Conservation (phyloP, 2,888 invertebrate species). For the Poecilobothrus nobilitatus region DNA sequence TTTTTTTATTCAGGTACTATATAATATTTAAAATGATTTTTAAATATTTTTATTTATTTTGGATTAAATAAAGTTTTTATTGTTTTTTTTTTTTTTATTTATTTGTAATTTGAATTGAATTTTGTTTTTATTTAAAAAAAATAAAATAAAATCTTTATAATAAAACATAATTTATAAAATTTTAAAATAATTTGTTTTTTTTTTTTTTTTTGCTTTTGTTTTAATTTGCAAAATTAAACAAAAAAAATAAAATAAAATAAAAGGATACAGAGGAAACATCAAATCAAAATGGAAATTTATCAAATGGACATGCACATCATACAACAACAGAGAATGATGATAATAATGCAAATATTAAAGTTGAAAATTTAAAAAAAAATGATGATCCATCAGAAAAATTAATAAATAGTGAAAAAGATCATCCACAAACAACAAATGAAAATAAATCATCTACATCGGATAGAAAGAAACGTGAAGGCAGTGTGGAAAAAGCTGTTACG, state of each 20-base stretch:
- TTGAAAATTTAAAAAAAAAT: conserved; percentile 16
- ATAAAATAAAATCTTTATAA: conserved; percentile 23
- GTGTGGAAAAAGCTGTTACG: conserved; percentile 39
- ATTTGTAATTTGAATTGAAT: too few relatives aligned
- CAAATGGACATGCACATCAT: conserved; percentile 38
- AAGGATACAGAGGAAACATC: conserved; percentile 37
- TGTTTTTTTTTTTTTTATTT: too few relatives aligned
- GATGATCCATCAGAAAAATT: conserved; percentile 14
- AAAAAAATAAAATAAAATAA: too few relatives aligned
- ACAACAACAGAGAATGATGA: conserved; percentile 25
- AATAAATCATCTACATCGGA: conserved; percentile 20
- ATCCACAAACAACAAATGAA: conserved; percentile 8
- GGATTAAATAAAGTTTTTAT: too few relatives aligned
- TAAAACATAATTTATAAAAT: conserved; percentile 10
- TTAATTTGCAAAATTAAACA: background rate
- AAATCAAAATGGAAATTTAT: conserved; percentile 37
- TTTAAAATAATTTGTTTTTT: background rate
- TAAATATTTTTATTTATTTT: too few relatives aligned
- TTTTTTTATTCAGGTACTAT: too few relatives aligned
- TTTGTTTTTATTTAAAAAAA: conserved; percentile 25
- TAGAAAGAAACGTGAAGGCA: conserved; percentile 34
- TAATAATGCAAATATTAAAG: conserved; percentile 20
- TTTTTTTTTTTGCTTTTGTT: background rate
- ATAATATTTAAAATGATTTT: too few relatives aligned
- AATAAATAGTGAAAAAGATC: conserved; percentile 14